Base-by-base conservation (phyloP, 1,140 invertebrate genomes). In the Monochamus saltuarius region DNA sequence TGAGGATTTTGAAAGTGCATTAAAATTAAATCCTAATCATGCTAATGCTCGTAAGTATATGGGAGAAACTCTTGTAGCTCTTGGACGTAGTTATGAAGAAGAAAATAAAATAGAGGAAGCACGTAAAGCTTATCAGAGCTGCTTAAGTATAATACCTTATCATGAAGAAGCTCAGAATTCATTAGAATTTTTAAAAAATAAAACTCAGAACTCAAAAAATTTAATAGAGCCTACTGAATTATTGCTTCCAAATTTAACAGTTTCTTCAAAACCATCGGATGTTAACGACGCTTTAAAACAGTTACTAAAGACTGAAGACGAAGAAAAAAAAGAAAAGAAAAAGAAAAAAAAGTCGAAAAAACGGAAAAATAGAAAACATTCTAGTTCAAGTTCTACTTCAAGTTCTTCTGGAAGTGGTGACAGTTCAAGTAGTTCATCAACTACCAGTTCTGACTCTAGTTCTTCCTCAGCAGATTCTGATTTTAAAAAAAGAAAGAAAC, bases 31-130 rank as follows among this genome's bases (percentile, higher is more conserved):
- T 79, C 89, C 89, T 14, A 90, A 86, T 56, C 94, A 98, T 80
- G 85, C 86, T n/a, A 97, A 98, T 83, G 95, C 94, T 39, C 85
- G 90, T 51, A 96, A 96, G 77, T 98, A 97, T 79, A 87, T 96
- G 82, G 89, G 91, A 16, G 93, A 97, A 76, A 97, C 94, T 1
- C 77, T 97, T 10, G 87, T 96, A 1, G 94, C 93, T 0, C 78
- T 89, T 66, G 92, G 86, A 69, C 85, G 89, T 61, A 92, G 89
- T 71, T 91, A 89, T 71, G 89, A 92, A 73, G 89, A 92, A 66
- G 89, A 91, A 64, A 90, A 89, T 66, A 91, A 92, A 67, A 85
- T 88, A 42, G 85, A 91, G n/a, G 90, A 94, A 59, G 92, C 92
- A 3, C 81, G 89, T 16, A 90, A 90, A 62, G 87, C 88, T 0